Conservation (phyloP, 2,113 vertebrate species). For the Leptocoma aspasia region DNA sequence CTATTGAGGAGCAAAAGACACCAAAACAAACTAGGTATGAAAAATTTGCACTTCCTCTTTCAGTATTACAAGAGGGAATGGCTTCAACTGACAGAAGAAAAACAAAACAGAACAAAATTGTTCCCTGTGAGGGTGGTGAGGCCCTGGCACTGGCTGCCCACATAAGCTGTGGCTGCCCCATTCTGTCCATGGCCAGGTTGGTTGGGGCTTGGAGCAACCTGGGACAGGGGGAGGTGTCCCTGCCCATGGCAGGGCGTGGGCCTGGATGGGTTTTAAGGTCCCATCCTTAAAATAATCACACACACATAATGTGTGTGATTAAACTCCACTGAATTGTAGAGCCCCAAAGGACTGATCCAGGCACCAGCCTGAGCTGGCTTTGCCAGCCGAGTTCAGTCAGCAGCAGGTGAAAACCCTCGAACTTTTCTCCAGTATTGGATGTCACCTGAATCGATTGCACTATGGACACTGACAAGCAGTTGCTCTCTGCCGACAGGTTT, state of each 20-base stretch:
- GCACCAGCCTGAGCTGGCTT: not conserved
- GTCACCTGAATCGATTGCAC: not conserved
- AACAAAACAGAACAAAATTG: not conserved
- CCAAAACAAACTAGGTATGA: conserved; percentile 38
- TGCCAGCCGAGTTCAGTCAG: conserved; percentile 15
- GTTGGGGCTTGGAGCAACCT: not conserved
- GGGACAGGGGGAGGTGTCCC: not conserved
- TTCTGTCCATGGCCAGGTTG: not conserved
- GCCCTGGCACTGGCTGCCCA: not conserved
- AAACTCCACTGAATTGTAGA: conserved; percentile 55
- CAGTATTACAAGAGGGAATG: too few relatives aligned
- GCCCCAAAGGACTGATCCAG: conserved; percentile 57
- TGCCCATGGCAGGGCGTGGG: not conserved
- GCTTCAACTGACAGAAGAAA: not conserved
- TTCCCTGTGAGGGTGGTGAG: not conserved
- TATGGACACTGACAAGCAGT: not conserved
- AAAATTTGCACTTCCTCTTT: not conserved
- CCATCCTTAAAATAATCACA: too few relatives aligned
- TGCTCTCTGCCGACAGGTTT: not conserved
- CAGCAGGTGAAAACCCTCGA: conserved; percentile 46
- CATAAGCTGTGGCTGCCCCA: not conserved
- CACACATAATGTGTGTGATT: not conserved
- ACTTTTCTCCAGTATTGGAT: not conserved
- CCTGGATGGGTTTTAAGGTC: not conserved
- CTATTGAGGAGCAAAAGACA: conserved; percentile 36